Base-by-base conservation (phyloP, 2,888 invertebrate species). In the Melitaea athalia region DNA sequence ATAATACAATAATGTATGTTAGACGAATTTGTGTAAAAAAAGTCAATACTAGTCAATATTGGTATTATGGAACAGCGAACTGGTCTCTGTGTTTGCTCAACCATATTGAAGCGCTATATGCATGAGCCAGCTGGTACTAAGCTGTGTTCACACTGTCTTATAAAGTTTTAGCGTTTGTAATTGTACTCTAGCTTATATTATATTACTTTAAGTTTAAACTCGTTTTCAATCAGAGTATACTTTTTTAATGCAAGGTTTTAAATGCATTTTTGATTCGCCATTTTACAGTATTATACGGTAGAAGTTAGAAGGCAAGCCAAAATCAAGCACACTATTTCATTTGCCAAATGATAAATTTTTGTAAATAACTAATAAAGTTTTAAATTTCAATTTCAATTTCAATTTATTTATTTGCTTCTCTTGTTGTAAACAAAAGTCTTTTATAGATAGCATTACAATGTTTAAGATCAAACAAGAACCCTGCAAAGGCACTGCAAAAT, bases 31-130 rank as follows among this genome's bases (percentile, higher is more conserved):
- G 69, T 73, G 75, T 63, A 77, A 77, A 83, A 33, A 85, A 83
- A 82, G 81, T 82, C 80, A 81, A 82, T 81, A 79, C 71, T 59
- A 74, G 77, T 81, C 79, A 81, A 85, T 83, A 85, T 86, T 85
- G 81, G 77, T 80, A 75, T 66, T 79, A 67, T 78, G 76, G 79
- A 81, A 82, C 76, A 78, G 77, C 75, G 74, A 79, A 81, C 81
- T 82, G 83, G 80, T 84, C 86, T 83, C 81, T 80, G 72, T 87
- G 85, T 88, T 87, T 86, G 82, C 79, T 72, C 74, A 74, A 75
- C 79, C 85, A 84, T 86, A 87, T 85, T 82, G 79, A 78, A 75
- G 75, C 76, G 75, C 75, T 82, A 79, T 83, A 83, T 84, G 83
- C 85, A 83, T 78, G 80, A 76, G 72, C 77, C 74, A 76, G 74